phyloP scores from a whole-genome alignment of 1,140 invertebrate genomes.

The Tribolium madens region DNA sequence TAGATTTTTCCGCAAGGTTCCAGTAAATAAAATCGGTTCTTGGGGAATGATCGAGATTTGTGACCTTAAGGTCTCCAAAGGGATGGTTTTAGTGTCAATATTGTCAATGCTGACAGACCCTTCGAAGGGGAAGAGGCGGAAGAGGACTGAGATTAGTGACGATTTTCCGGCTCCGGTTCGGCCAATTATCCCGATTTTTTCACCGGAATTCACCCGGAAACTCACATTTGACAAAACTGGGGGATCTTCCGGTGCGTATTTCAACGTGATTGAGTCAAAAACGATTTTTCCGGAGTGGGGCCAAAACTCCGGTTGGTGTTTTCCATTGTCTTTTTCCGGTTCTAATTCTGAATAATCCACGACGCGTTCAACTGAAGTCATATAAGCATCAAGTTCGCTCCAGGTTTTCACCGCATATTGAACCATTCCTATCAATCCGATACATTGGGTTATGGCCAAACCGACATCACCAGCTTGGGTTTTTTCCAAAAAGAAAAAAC shows the following conservation, averaged over 20 bases:
- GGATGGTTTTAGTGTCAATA: slow-evolving; percentile 71
- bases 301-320: slow-evolving; percentile 83
- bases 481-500: slow-evolving; percentile 67
- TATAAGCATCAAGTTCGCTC: slow-evolving; percentile 82
- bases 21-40: slow-evolving; percentile 78
- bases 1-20: slow-evolving; percentile 71
- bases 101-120: slow-evolving; percentile 74
- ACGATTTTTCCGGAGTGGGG: slow-evolving; percentile 76
- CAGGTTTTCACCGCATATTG: slow-evolving; percentile 86
- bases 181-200: slow-evolving; percentile 80
- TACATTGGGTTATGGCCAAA: slow-evolving; percentile 81
- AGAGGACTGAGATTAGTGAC: slow-evolving; percentile 78
- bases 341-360: slow-evolving; percentile 78
- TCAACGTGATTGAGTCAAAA: slow-evolving; percentile 71
- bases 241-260: slow-evolving; percentile 65
- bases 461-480: slow-evolving; percentile 78
- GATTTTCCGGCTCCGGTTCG: slow-evolving; percentile 88
- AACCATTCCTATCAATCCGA: slow-evolving; percentile 82
- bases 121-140: slow-evolving; percentile 70
- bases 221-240: slow-evolving; percentile 69
- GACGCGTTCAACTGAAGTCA: slow-evolving; percentile 84
- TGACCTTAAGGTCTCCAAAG: slow-evolving; percentile 72
- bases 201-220: slow-evolving; percentile 68
- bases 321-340: slow-evolving; percentile 76
- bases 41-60: slow-evolving; percentile 78